phyloP scores from a whole-genome alignment of 2,888 invertebrate genomes.

The Lissonota sp. region DNA sequence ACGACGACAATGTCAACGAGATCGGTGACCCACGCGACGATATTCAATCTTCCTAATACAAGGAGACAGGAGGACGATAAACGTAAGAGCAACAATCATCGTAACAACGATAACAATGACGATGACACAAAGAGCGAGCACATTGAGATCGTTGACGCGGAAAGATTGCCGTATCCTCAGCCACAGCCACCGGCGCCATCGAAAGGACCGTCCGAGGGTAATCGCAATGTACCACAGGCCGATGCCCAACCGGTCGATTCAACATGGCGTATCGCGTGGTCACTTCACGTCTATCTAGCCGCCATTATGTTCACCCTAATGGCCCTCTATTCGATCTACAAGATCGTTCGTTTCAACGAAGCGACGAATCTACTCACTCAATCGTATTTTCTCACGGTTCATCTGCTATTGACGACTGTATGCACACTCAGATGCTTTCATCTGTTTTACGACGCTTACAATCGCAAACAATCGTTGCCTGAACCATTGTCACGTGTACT shows the following conservation, averaged over 20 bases:
- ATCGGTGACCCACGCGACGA: constrained; percentile 79
- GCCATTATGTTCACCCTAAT: constrained; percentile 93
- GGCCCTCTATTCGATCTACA: constrained; percentile 93
- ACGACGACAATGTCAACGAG: constrained; percentile 55
- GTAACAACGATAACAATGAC: constrained; percentile 72
- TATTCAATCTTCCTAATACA: constrained; percentile 80
- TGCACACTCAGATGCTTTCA: constrained; percentile 94
- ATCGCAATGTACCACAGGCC: constrained; percentile 81
- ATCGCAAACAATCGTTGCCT: constrained; percentile 92
- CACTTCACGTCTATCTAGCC: constrained; percentile 94
- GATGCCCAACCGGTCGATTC: constrained; percentile 84
- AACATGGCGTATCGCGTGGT: constrained; percentile 95
- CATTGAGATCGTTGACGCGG: constrained; percentile 79
- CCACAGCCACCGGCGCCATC: constrained; percentile 80
- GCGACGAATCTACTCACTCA: constrained; percentile 94
- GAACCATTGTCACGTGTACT: constrained; percentile 91
- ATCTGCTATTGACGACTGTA: constrained; percentile 92
- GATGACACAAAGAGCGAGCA: constrained; percentile 77
- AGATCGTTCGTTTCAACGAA: constrained; percentile 93
- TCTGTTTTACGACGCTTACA: constrained; percentile 96
- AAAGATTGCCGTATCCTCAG: constrained; percentile 80
- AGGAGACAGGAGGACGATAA: constrained; percentile 74
- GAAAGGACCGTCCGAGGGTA: constrained; percentile 72
- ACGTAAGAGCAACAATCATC: constrained; percentile 69
- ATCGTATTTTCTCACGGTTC: constrained; percentile 94